Evolutionary conservation across 2,113 vertebrate genomes (phyloP), one percentile per base, ranked within the genome.

Genomic region (Balaeniceps rex): DNA sequence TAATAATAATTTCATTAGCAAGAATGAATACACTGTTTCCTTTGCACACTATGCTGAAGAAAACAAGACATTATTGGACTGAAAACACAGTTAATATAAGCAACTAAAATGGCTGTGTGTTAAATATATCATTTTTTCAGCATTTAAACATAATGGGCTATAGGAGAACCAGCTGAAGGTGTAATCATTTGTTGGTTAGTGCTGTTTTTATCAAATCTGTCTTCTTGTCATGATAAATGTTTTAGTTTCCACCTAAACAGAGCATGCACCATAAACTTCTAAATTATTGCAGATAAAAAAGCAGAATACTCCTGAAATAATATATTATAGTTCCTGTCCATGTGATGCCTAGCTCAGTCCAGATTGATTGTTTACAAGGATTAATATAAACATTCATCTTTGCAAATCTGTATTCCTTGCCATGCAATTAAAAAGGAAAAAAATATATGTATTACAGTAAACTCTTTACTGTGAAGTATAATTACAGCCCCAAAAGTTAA

Each of bases 61-160:
- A 95, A 95, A 52, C 12, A 71, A 57, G 77, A 77, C 31, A 77
- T 9, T 26, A 40, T 8, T 72, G 69, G 65, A 52, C 54, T 69
- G 24, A 94, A 97, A 94, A 5, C 17, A 83, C 31, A 75, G 69
- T 68, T 64, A 86, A 89, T 74, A 38, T 42, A 79, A 87, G 25
- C 77, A 90, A 9, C 22, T 82, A 66, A 86, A 97, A 96, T 54
- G 11, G 19, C 22, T 52, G 7, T 42, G 10, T 72, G 19, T 85
- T 96, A 93, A 95, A 94, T 70, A 28, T 77, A 71, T n/a, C 3
- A 16, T 34, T 93, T 84, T 52, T 93, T 92, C 54, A 92, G 11
- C 29, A 77, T 89, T 97, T 97, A 97, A 94, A 83, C 10, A 79
- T 90, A 93, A 93, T 69, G 26, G 31, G 18, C 55, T 85, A 29